Conservation (phyloP, 2,888 invertebrate species). For the Sminthurides aquaticus region DNA sequence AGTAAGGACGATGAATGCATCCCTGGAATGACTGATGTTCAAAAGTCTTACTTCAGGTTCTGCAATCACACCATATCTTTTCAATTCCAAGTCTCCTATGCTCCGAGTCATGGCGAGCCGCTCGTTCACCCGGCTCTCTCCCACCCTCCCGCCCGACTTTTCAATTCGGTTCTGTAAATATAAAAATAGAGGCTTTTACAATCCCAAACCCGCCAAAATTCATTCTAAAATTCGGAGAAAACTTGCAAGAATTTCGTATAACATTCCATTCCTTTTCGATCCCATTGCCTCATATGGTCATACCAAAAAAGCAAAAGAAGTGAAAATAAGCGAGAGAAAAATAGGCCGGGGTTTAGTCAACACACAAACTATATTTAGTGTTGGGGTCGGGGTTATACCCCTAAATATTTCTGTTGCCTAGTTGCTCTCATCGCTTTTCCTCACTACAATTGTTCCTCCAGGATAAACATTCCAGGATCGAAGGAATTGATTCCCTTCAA, state of each 20-base stretch:
- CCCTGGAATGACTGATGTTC: constrained; percentile 48
- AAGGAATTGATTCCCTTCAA: too few species aligned
- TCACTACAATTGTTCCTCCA: too few species aligned
- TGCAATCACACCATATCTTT: constrained; percentile 50
- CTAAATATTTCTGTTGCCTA: too few species aligned
- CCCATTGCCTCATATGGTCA: too few species aligned
- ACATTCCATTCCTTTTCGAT: neutral
- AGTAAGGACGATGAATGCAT: constrained; percentile 50
- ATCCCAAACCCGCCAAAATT: neutral
- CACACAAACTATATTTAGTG: too few species aligned
- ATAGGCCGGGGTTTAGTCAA: neutral
- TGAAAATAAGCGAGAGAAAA: neutral
- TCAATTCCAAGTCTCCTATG: constrained; percentile 51
- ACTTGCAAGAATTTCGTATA: neutral
- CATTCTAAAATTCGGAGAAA: neutral
- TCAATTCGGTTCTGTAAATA: constrained; percentile 46
- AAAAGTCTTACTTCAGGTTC: constrained; percentile 47
- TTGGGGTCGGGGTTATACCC: too few species aligned
- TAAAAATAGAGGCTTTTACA: constrained; percentile 3
- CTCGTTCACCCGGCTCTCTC: constrained; percentile 49
- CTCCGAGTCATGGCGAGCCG: constrained; percentile 52
- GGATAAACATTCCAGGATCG: too few species aligned
- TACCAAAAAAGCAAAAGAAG: too few species aligned
- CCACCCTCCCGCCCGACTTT: constrained; percentile 48
- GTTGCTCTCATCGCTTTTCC: too few species aligned